Evolutionary conservation across 2,113 vertebrate genomes (phyloP), one percentile per base, ranked within the genome.

Genomic region (Psophia crepitans): DNA sequence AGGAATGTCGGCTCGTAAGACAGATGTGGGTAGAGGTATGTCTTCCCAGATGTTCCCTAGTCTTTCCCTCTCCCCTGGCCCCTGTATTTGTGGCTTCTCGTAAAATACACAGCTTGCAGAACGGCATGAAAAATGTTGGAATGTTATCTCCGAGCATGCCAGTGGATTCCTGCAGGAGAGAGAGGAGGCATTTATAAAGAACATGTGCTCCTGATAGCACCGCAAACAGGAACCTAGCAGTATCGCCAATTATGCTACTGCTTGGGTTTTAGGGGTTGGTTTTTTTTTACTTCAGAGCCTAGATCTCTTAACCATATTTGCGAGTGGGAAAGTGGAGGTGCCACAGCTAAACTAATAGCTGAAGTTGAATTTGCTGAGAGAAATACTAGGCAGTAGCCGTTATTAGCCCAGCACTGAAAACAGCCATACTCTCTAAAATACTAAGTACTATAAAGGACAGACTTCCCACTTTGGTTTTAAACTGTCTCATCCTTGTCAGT

Each of bases 201-300:
- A 19, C 37, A 28, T 17, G 19, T 91, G 77, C 44, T 89, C 64
- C 46, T 81, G 80, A 1, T 66, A n/a, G n/a, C n/a, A n/a, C n/a
- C n/a, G n/a, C n/a, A n/a, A n/a, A n/a, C n/a, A n/a, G n/a, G n/a
- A n/a, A n/a, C n/a, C n/a, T n/a, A n/a, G n/a, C n/a, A n/a, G 32
- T 19, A 20, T 5, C 1, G 1, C 41, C 33, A 58, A 41, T 49
- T 81, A 27, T 0, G 3, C 3, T 14, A 2, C 43, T 43, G 19
- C 15, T 37, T 44, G 35, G 8, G 27, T 28, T 88, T 68, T 12
- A n/a, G 30, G 19, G 13, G 10, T n/a, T 79, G n/a, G n/a, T 83
- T 76, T 71, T 6, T 11, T 18, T 16, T 11, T 22, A 33, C 39
- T 27, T 28, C 24, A 14, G 65, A 32, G 11, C 23, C 37, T 80